Percentiles rank a stretch among this genome's conserved stretches.
phyloP scores from a whole-genome alignment of 1,140 invertebrate genomes.

The Sminthurides bifidus region DNA sequence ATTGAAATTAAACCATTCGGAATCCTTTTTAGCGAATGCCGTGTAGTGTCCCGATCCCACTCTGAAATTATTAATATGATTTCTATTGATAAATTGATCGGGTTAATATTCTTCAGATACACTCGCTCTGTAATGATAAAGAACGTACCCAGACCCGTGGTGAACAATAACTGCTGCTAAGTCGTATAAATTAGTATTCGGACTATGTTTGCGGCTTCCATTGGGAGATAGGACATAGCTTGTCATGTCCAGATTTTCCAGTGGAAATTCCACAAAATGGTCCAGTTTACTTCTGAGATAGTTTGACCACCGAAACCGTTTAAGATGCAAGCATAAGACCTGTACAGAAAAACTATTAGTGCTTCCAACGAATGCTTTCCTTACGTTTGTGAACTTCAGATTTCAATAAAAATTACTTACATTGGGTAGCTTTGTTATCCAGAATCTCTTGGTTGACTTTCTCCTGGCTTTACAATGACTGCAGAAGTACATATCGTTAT shows the following conservation, averaged over 20 bases:
- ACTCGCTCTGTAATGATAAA: neutral
- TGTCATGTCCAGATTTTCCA: constrained; percentile 65
- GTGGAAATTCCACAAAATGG: constrained; percentile 63
- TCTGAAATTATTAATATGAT: constrained; percentile 38
- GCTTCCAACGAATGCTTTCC: neutral
- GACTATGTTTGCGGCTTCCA: constrained; percentile 16
- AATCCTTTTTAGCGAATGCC: constrained; percentile 61
- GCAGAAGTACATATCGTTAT: constrained; percentile 71
- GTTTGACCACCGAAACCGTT: constrained; percentile 73
- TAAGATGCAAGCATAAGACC: constrained; percentile 72
- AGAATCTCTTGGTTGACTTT: constrained; percentile 72
- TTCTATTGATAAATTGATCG: neutral
- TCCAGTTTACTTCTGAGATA: constrained; percentile 68
- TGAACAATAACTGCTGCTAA: constrained; percentile 74
- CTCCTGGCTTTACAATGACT: constrained; percentile 68
- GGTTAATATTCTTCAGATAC: neutral
- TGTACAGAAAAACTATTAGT: constrained; percentile 35
- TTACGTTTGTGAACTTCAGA: neutral
- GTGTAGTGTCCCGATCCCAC: constrained; percentile 76
- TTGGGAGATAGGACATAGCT: constrained; percentile 50
- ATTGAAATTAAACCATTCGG: constrained; percentile 75
- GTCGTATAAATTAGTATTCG: constrained; percentile 60
- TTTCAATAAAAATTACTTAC: constrained; percentile 11
- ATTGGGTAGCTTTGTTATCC: constrained; percentile 37
- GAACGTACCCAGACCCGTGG: constrained; percentile 60